Conservation (phyloP, 2,888 invertebrate genomes). For the Meteorus colon region DNA sequence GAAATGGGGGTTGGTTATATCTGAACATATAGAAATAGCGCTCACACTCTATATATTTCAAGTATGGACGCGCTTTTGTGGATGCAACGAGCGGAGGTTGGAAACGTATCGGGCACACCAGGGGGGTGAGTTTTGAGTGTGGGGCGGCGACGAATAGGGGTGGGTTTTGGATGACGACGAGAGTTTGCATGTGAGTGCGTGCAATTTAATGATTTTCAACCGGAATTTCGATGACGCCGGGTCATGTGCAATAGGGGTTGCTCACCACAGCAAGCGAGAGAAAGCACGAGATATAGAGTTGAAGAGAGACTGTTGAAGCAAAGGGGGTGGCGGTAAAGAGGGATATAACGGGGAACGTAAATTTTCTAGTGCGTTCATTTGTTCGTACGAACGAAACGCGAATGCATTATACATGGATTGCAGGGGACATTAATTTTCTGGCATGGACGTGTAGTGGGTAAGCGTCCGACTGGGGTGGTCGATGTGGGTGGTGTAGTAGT, state of each 20-base stretch:
- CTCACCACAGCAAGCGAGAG: constrained; percentile 21
- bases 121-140: constrained; percentile 26
- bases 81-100: constrained; percentile 26
- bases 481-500: constrained; percentile 36
- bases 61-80: constrained; percentile 2
- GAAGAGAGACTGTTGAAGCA: constrained; percentile 41
- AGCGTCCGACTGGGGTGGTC: constrained; percentile 44
- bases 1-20: neutral
- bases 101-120: constrained; percentile 12
- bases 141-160: constrained; percentile 11
- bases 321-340: constrained; percentile 14
- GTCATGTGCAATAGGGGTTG: constrained; percentile 44
- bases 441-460: constrained; percentile 69
- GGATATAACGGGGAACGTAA: constrained; percentile 61
- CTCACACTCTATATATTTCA: neutral
- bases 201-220: constrained; percentile 72
- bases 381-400: constrained; percentile 71
- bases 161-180: constrained; percentile 48
- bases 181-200: constrained; percentile 64
- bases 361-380: constrained; percentile 73
- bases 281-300: constrained; percentile 23
- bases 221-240: constrained; percentile 71
- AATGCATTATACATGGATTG: constrained; percentile 74
- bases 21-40: constrained; percentile 7
- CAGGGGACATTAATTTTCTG: constrained; percentile 74